Base-by-base conservation (phyloP, 2,113 vertebrate species). In the Capreolus pygargus region DNA sequence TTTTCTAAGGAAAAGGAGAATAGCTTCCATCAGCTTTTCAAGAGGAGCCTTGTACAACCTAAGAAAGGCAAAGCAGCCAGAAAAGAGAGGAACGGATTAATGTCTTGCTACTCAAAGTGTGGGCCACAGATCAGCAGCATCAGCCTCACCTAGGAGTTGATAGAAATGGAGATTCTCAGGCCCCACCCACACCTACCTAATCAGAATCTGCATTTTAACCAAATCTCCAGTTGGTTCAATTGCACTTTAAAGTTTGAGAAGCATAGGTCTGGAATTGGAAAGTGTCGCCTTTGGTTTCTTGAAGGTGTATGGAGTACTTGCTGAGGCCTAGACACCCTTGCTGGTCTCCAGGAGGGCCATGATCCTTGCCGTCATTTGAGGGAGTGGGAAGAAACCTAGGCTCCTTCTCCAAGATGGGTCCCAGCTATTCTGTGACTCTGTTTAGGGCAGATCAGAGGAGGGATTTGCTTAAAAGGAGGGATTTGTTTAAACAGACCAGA, bases 1-100 rank as follows among this genome's bases (percentile, higher is more conserved):
- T 96, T 95, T 97, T 89, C 92, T 85, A 96, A 86, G 60, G 43
- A 84, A 93, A 78, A 79, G 86, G 54, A 52, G 47, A 81, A 47
- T n/a, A 74, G 55, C 39, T 94, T 61, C 33, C 76, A 57, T 81
- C 43, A 87, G 64, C 87, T 57, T 82, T 76, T 92, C 91, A 47
- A 47, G 92, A 82, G 55, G 60, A 78, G 90, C 79, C 47, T 43
- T 86, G 39, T n/a, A 16, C n/a, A 43, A 78, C 39, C 70, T 74
- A 61, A 47, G 78, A 30, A 89, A 85, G 83, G 54, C 3, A 16
- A 81, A 79, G 91, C 61, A n/a, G 58, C 94, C 74, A 60, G 79
- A 93, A 55, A 55, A 83, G 43, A 8, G 57, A 70, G 45, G 52
- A 60, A 36, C 33, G 33, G 39, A 4, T 55, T 12, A 0, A 30